Percentiles rank a stretch among this genome's conserved stretches.
phyloP scores from a whole-genome alignment of 1,140 invertebrate species.

The Trichoplusia ni region DNA sequence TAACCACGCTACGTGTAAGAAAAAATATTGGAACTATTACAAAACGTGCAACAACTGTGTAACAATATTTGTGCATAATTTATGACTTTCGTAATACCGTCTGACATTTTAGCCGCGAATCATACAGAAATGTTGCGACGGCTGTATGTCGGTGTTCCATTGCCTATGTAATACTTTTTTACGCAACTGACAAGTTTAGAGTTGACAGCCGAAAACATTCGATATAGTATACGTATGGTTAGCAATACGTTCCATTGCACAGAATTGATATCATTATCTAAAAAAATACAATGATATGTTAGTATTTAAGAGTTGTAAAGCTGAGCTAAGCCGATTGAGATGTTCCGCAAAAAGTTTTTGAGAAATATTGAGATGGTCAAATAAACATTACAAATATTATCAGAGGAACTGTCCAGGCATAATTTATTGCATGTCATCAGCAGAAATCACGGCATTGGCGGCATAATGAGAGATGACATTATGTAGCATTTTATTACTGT shows the following conservation, averaged over 20 bases:
- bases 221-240: neutral
- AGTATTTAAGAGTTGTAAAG: too few species aligned
- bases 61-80: slow-evolving; percentile 1
- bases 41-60: neutral
- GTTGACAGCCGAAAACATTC: neutral
- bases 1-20: neutral
- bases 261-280: neutral
- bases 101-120: neutral
- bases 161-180: neutral
- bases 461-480: neutral
- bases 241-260: neutral
- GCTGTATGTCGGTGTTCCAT: neutral
- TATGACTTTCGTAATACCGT: slow-evolving; percentile 6
- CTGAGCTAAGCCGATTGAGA: too few species aligned
- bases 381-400: too few species aligned
- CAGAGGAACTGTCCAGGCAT: too few species aligned
- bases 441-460: neutral
- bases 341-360: neutral
- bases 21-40: slow-evolving; percentile 1
- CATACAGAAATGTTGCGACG: neutral
- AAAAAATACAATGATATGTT: too few species aligned
- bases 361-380: neutral
- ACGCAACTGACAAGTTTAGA: neutral
- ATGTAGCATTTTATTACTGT: neutral
- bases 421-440: too few species aligned